Conservation (phyloP, 1,140 invertebrate genomes). For the Hermetia illucens region DNA sequence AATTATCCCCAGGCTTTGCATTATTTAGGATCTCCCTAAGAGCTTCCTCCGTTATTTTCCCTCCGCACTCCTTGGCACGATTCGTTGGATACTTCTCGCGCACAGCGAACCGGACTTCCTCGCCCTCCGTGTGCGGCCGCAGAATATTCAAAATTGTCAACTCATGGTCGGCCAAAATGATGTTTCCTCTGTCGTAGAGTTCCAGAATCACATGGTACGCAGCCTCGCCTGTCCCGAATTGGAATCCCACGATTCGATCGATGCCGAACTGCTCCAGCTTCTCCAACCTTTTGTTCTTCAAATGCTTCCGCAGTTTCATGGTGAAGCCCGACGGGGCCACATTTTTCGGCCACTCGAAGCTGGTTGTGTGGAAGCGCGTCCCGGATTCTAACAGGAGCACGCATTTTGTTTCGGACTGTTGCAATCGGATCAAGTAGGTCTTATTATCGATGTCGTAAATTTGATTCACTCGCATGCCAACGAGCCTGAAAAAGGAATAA, state of each 20-base stretch:
- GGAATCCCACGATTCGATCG: conserved; percentile 80
- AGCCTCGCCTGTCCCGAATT: conserved; percentile 89
- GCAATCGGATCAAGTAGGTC: conserved; percentile 87
- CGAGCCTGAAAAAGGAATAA: conserved; percentile 51
- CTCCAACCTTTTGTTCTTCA: conserved; percentile 91
- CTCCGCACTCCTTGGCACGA: conserved; percentile 45
- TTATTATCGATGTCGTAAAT: conserved; percentile 96
- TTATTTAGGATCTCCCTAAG: conserved; percentile 41
- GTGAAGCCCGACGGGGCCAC: conserved; percentile 87
- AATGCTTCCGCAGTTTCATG: conserved; percentile 98
- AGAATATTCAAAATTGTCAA: conserved; percentile 88
- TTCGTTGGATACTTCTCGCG: conserved; percentile 80
- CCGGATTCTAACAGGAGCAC: conserved; percentile 91
- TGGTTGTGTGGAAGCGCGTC: conserved; percentile 82
- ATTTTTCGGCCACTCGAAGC: conserved; percentile 98
- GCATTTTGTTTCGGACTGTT: conserved; percentile 66
- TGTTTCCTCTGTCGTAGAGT: conserved; percentile 93
- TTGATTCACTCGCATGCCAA: conserved; percentile 90
- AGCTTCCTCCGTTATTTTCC: conserved; percentile 25
- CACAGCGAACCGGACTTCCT: conserved; percentile 84
- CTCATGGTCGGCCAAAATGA: conserved; percentile 85
- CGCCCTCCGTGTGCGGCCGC: conserved; percentile 82
- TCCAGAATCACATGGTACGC: conserved; percentile 95
- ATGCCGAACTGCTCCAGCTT: conserved; percentile 68
- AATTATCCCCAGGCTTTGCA: conserved; percentile 56